Evolutionary conservation across 2,113 vertebrate genomes (phyloP), one percentile per base, ranked within the genome.

Genomic region (Hippoglossus stenolepis): DNA sequence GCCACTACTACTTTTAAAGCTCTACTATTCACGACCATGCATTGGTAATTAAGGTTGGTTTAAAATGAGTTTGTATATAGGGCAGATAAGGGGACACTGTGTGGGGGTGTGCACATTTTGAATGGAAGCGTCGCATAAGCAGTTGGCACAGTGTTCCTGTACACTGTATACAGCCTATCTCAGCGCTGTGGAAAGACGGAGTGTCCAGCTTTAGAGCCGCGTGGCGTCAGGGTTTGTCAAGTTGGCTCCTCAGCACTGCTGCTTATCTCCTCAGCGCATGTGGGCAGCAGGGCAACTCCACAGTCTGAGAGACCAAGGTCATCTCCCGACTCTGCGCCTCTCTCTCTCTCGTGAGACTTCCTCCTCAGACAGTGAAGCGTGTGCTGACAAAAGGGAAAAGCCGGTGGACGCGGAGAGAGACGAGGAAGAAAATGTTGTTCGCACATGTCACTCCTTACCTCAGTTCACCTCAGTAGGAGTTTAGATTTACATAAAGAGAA

Each of bases 201-300:
- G 72, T 65, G 77, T 79, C 70, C 66, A 57, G 77, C 62, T 87
- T 76, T 65, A 69, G 26, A 70, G 72, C 28, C 15, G 58, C 68
- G 67, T 59, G 79, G 69, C 40, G 35, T 63, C 66, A 51, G 77
- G 59, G 72, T 86, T 79, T 79, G 71, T 72, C 65, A 76, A 73
- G 78, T 65, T 64, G 67, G 49, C 68, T 79, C 28, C 68, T 77
- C 67, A 73, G 73, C 81, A 18, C 49, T 38, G 73, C 47, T 40
- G 72, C 88, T 87, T 90, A 90, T 88, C 84, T 86, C 68, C 40
- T 47, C 51, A 0, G 21, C 28, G 54, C 84, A 85, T 23, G 57
- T 74, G 71, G 73, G 51, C 60, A 72, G 54, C 8, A 2, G 24
- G 56, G 6, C 54, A 0, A 24, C 65, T 73, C 40, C 47, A 61